phyloP scores from a whole-genome alignment of 1,140 invertebrate species.

The Globodera rostochiensis region DNA sequence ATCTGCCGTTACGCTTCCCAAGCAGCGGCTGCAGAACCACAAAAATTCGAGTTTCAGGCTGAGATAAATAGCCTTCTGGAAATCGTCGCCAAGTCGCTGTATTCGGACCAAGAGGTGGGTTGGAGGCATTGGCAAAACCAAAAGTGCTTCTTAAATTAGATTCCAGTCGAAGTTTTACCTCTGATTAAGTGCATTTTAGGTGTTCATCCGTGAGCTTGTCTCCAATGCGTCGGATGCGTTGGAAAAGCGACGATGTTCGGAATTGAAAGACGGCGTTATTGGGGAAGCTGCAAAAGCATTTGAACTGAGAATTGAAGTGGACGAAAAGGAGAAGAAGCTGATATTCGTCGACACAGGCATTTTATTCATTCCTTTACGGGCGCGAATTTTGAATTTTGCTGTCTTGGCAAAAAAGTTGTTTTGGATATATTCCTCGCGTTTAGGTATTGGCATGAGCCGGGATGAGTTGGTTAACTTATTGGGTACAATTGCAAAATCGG shows the following conservation, averaged over 20 bases:
- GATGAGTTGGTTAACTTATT: conserved; percentile 87
- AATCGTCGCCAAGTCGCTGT: conserved; percentile 93
- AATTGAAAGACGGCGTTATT: conserved; percentile 68
- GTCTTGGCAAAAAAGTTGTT: background rate
- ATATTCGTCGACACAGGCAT: conserved; percentile 54
- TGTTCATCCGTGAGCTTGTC: conserved; percentile 90
- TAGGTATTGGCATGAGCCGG: conserved; percentile 88
- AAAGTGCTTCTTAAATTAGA: too few species aligned
- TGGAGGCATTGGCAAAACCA: background rate
- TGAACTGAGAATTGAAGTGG: conserved; percentile 85
- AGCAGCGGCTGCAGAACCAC: conserved; percentile 20
- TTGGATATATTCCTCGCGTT: conserved; percentile 40
- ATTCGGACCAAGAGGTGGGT: conserved; percentile 91
- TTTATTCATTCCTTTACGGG: background rate
- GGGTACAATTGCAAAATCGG: conserved; percentile 90
- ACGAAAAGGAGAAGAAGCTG: conserved; percentile 66
- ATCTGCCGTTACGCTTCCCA: background rate
- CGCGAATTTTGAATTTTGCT: background rate
- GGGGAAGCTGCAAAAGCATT: conserved; percentile 68
- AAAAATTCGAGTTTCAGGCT: conserved; percentile 81
- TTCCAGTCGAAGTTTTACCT: background rate
- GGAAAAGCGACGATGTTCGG: conserved; percentile 79
- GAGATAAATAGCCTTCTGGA: conserved; percentile 92
- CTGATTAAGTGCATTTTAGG: conserved; percentile 68
- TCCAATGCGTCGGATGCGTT: conserved; percentile 96